Conservation (phyloP, 1,140 invertebrate species). For the Helicoverpa zea region DNA sequence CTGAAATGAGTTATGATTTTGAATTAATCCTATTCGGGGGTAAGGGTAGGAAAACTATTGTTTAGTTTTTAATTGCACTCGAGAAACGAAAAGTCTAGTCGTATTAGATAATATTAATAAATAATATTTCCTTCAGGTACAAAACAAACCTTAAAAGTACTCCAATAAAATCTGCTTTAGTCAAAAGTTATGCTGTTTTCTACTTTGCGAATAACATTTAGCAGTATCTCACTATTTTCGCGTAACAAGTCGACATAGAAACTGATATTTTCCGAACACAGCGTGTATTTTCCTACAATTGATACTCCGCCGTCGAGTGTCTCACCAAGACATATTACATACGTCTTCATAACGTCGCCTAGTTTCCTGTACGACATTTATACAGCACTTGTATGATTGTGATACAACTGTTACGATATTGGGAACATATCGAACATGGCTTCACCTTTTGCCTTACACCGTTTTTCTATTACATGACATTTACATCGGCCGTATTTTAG, state of each 20-base stretch:
- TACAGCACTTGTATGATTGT: slow-evolving; percentile 19
- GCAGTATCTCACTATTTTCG: background rate
- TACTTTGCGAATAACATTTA: no score
- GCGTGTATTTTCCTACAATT: background rate
- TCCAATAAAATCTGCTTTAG: no score
- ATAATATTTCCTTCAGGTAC: no score
- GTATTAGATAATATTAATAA: no score
- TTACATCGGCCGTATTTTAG: slow-evolving; percentile 9
- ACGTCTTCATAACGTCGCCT: slow-evolving; percentile 1
- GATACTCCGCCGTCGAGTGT: background rate
- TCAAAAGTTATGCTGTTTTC: no score
- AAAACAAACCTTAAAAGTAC: no score
- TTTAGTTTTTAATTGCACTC: no score
- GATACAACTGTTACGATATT: slow-evolving; percentile 21
- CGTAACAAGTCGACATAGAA: background rate
- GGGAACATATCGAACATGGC: slow-evolving; percentile 23
- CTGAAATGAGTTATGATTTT: no score
- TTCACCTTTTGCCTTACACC: slow-evolving; percentile 18
- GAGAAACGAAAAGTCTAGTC: no score
- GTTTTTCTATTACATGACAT: slow-evolving; percentile 19
- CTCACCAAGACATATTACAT: slow-evolving; percentile 6
- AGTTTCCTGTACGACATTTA: slow-evolving; percentile 18
- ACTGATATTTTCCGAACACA: background rate
- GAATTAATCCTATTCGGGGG: no score
- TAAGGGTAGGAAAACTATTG: no score